These are phyloP conservation scores for Danaus melanippus DNA, from an alignment of 1,140 invertebrate genomes.

Conservation along the genomic window DNA sequence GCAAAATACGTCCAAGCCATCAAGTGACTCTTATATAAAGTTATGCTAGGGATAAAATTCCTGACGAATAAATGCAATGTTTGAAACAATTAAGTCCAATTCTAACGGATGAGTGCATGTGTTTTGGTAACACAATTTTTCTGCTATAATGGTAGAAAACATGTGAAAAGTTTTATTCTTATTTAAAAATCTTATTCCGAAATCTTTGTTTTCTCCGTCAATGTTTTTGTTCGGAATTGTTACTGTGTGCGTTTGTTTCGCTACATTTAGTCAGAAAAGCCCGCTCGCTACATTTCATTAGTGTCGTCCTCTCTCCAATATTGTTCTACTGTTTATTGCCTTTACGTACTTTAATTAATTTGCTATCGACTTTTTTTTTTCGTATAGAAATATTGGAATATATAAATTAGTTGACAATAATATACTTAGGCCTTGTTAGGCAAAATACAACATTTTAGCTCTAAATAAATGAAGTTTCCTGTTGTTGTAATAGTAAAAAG, in stretches of 20 bases:
- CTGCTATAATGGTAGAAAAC: too few relatives aligned
- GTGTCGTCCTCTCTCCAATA: slow-evolving; percentile 36
- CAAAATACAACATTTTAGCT: too few relatives aligned
- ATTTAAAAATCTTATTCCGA: slow-evolving; percentile 32
- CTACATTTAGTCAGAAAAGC: slow-evolving; percentile 43
- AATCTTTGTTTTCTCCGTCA: slow-evolving; percentile 41
- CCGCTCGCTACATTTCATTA: slow-evolving; percentile 59
- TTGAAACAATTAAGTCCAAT: too few relatives aligned
- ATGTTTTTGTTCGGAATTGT: slow-evolving; percentile 37
- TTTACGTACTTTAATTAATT: slow-evolving; percentile 51
- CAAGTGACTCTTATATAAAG: slow-evolving; percentile 32
- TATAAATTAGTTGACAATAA: too few relatives aligned
- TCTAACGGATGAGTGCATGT: too few relatives aligned
- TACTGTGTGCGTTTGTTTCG: slow-evolving; percentile 43
- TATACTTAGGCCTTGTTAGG: too few relatives aligned
- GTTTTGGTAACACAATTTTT: too few relatives aligned
- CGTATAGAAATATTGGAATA: too few relatives aligned
- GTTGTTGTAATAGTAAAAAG: too few relatives aligned
- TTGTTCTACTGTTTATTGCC: slow-evolving; percentile 50
- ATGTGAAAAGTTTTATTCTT: slow-evolving; percentile 19
- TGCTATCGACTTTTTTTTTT: slow-evolving; percentile 16
- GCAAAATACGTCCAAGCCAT: slow-evolving; percentile 44
- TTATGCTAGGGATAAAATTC: slow-evolving; percentile 18
- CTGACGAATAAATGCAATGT: too few relatives aligned
- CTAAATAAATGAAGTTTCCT: too few relatives aligned